Conservation (phyloP, 2,113 vertebrate species). For the Ginglymostoma cirratum region DNA sequence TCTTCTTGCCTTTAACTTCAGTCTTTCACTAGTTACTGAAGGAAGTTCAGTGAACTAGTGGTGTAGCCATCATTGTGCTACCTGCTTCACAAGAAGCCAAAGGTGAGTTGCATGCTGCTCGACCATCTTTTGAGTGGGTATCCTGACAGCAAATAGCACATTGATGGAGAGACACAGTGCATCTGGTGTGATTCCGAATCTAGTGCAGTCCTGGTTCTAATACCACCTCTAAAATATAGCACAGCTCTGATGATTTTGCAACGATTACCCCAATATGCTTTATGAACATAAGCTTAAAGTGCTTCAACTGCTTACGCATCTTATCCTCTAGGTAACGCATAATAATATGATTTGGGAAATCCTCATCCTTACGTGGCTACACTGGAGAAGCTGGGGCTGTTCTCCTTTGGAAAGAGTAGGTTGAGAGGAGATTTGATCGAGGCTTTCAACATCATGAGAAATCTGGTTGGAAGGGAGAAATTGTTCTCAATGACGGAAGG, state of each 20-base stretch:
- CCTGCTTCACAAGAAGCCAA: not conserved
- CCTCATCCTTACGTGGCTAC: not conserved
- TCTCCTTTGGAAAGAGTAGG: not conserved
- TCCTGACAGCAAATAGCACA: not conserved
- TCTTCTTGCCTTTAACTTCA: not conserved
- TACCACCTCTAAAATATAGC: not conserved
- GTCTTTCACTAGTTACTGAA: not conserved
- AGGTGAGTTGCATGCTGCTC: not conserved
- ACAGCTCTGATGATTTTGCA: not conserved
- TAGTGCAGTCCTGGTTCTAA: not conserved
- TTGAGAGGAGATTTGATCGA: not conserved
- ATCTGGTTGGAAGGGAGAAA: not conserved
- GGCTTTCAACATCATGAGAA: not conserved
- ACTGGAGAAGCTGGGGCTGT: not conserved
- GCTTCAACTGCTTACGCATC: not conserved
- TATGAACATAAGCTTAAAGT: not conserved
- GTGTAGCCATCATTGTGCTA: not conserved
- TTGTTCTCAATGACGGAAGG: not conserved
- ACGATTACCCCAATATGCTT: not conserved
- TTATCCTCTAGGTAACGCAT: not conserved
- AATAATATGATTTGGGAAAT: not conserved
- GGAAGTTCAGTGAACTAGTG: not conserved
- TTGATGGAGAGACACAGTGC: not conserved
- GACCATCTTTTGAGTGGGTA: not conserved
- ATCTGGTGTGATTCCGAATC: not conserved